phyloP scores from a whole-genome alignment of 2,113 vertebrate genomes.

The Sorex fumeus region DNA sequence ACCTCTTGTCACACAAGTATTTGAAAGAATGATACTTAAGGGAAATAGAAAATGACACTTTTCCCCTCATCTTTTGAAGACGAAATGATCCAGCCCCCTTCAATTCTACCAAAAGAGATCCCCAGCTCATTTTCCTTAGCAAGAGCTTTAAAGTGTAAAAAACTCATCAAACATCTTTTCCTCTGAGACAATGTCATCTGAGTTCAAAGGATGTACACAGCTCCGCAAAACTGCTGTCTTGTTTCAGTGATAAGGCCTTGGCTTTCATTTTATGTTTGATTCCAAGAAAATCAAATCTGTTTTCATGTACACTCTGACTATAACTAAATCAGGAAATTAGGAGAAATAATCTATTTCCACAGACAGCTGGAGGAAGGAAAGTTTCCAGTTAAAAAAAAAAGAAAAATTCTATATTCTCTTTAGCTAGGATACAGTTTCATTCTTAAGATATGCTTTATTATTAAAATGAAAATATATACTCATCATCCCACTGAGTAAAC shows the following conservation, averaged over 20 bases:
- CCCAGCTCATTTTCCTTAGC: slow-evolving; percentile 89
- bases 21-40: slow-evolving; percentile 88
- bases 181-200: slow-evolving; percentile 90
- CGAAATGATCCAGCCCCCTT: slow-evolving; percentile 76
- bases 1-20: slow-evolving; percentile 87
- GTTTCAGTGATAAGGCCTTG: slow-evolving; percentile 86
- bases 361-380: slow-evolving; percentile 42
- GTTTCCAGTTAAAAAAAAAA: slow-evolving; percentile 49
- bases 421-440: slow-evolving; percentile 54
- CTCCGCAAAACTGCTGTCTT: slow-evolving; percentile 88
- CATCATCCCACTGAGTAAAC: slow-evolving; percentile 24
- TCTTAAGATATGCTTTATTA: slow-evolving; percentile 54
- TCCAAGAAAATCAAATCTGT: slow-evolving; percentile 88
- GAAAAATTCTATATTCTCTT: slow-evolving; percentile 56
- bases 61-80: slow-evolving; percentile 88
- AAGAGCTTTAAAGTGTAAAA: slow-evolving; percentile 90
- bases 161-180: slow-evolving; percentile 90
- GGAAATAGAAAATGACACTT: slow-evolving; percentile 89
- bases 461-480: slow-evolving; percentile 79
- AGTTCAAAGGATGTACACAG: slow-evolving; percentile 90
- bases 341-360: slow-evolving; percentile 78
- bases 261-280: slow-evolving; percentile 87
- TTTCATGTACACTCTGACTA: slow-evolving; percentile 81
- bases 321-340: slow-evolving; percentile 79
- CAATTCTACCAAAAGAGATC: slow-evolving; percentile 87